A percentile compares a stretch with the other conserved stretches of the same genome.
Conservation (phyloP, 2,113 vertebrate species). For the Paratilapia polleni region DNA sequence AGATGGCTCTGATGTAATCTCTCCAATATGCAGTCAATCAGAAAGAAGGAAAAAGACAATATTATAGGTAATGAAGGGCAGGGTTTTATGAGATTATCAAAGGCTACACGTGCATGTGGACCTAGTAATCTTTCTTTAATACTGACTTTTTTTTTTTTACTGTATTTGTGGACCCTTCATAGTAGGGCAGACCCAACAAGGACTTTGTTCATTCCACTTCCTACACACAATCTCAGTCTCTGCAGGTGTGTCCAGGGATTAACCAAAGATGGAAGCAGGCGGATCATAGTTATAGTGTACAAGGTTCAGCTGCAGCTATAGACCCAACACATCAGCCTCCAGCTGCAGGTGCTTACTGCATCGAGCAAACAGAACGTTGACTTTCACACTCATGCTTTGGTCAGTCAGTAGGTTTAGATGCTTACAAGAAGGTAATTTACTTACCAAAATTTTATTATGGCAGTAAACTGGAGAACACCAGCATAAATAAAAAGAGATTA, state of each 20-base stretch:
- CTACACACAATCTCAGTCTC: conserved; percentile 48
- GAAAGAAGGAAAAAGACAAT: conserved; percentile 39
- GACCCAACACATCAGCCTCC: conserved; percentile 41
- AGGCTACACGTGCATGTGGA: conserved; percentile 6
- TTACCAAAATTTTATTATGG: too few species aligned
- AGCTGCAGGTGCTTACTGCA: conserved; percentile 26
- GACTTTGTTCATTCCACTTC: conserved; percentile 33
- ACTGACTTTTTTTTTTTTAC: not conserved
- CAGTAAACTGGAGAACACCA: too few species aligned
- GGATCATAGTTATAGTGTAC: conserved; percentile 33
- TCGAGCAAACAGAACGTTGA: conserved; percentile 30
- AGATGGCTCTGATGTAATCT: conserved; percentile 82
- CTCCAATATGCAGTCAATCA: conserved; percentile 74
- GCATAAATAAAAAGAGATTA: too few species aligned
- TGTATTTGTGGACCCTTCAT: not conserved
- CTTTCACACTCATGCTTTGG: conserved; percentile 3
- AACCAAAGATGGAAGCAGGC: conserved; percentile 51
- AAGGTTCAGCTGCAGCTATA: conserved; percentile 54
- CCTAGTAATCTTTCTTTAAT: conserved; percentile 9
- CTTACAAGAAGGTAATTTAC: not conserved
- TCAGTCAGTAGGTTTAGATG: not conserved
- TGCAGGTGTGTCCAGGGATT: conserved; percentile 54
- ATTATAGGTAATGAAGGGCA: conserved; percentile 50
- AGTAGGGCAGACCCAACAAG: not conserved
- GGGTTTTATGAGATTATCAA: conserved; percentile 32